phyloP scores from a whole-genome alignment of 2,888 invertebrate genomes.

The Apodemia duryi region DNA sequence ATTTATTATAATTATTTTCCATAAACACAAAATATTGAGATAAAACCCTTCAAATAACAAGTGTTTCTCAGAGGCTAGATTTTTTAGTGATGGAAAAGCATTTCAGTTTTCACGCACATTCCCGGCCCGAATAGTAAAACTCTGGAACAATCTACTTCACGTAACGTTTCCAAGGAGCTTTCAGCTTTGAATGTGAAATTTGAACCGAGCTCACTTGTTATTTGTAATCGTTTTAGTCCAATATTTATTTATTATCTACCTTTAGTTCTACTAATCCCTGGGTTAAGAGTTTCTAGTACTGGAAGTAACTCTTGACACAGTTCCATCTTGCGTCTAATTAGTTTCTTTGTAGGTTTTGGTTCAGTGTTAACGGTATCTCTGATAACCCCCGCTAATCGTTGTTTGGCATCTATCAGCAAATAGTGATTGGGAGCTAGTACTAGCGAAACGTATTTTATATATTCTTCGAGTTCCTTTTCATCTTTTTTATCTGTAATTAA shows the following conservation, averaged over 20 bases:
- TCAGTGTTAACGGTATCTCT: constrained; percentile 70
- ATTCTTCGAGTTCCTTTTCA: constrained; percentile 66
- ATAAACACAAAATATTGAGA: no score
- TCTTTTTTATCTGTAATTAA: constrained; percentile 61
- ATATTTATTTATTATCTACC: constrained; percentile 53
- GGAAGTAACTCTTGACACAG: constrained; percentile 83
- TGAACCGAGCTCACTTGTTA: no score
- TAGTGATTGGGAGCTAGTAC: constrained; percentile 84
- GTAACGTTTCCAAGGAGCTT: no score
- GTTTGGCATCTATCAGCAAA: constrained; percentile 83
- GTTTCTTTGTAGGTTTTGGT: constrained; percentile 71
- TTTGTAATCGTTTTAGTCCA: background rate
- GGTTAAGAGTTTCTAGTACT: constrained; percentile 83
- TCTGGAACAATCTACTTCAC: no score
- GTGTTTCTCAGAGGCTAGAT: no score
- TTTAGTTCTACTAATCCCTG: constrained; percentile 84
- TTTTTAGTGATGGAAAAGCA: no score
- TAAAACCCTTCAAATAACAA: no score
- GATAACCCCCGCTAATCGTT: constrained; percentile 81
- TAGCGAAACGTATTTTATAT: constrained; percentile 73
- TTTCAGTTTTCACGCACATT: no score
- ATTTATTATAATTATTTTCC: no score
- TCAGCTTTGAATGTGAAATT: no score
- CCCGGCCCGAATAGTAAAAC: no score
- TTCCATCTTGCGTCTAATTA: constrained; percentile 82